Evolutionary conservation across 2,797 vertebrate species (phyloP), one percentile per base, ranked within the genome.

Genomic region (Psittacula derbiana): DNA sequence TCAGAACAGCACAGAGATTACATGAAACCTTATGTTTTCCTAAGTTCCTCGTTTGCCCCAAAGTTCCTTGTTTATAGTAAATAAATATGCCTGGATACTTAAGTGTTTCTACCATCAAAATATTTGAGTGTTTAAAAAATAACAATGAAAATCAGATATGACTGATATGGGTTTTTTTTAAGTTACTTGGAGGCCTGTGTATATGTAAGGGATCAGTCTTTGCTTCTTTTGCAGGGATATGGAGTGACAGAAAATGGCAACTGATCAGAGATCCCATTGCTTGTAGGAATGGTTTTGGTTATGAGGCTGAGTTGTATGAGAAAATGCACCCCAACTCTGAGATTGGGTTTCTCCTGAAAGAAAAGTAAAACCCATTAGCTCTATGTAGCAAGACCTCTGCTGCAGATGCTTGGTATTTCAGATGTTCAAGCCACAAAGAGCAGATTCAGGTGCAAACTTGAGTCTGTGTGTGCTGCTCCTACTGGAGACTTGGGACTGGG

Each of bases 361-460:
- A 60, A 72, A 80, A 17, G 20, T 43, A 36, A 43, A 84, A 10
- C 8, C 57, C 38, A 3, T 5, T 61, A 53, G 24, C 44, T 73
- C 6, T 55, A 23, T 33, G 17, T 20, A 38, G 61, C 14, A 46
- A 65, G 33, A 41, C 16, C 30, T 85, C 12, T 74, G 23, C 15
- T 38, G 25, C 57, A 66, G 50, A 19, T 31, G 10, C 33, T 62
- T 1, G 0, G 5, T 80, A 1, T 49, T 72, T 87, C 5, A 30
- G 11, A 18, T 70, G 24, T 20, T 86, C 20, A 84, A 41, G 43
- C 11, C 14, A 17, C 11, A 31, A n/a, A 58, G 33, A n/a, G 19
- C 6, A 52, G 10, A 44, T 58, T 67, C 19, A 57, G 19, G n/a
- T 62, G 49, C 5, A 74, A 64, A 17, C 2, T 74, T 0, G 0